phyloP scores from a whole-genome alignment of 2,797 vertebrate genomes.

The Acanthurus leucopareius region DNA sequence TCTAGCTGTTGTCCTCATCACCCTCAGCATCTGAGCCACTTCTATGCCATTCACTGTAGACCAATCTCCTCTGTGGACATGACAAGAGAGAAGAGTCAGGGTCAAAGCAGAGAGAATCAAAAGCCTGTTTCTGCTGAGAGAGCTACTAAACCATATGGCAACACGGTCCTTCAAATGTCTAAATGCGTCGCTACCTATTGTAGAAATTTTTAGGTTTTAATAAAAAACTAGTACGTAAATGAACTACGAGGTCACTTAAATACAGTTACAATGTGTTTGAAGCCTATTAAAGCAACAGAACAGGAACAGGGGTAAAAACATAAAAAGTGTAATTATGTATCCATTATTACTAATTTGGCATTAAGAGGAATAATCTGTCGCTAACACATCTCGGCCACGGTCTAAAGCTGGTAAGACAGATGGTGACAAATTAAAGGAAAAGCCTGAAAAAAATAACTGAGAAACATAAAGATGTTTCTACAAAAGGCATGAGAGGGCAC shows the following conservation, averaged over 20 bases:
- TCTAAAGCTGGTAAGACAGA: conserved; percentile 25
- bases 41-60: conserved; percentile 87
- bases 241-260: not conserved
- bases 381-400: not conserved
- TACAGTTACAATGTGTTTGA: not conserved
- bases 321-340: no score
- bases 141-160: not conserved
- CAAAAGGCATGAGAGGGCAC: not conserved
- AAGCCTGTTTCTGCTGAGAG: conserved; percentile 9
- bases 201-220: not conserved
- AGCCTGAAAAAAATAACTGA: not conserved
- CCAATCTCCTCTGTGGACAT: conserved; percentile 92
- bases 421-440: conserved; percentile 43
- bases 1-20: conserved; percentile 87
- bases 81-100: conserved; percentile 86
- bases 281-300: not conserved
- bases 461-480: not conserved
- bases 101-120: conserved; percentile 69
- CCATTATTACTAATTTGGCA: not conserved
- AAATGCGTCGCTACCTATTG: not conserved
- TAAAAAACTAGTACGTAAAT: no score
- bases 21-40: conserved; percentile 89
- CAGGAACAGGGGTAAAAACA: no score
- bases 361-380: not conserved
- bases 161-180: not conserved